Base-by-base conservation (phyloP, 2,797 vertebrate species). In the Cirrhinus molitorella region DNA sequence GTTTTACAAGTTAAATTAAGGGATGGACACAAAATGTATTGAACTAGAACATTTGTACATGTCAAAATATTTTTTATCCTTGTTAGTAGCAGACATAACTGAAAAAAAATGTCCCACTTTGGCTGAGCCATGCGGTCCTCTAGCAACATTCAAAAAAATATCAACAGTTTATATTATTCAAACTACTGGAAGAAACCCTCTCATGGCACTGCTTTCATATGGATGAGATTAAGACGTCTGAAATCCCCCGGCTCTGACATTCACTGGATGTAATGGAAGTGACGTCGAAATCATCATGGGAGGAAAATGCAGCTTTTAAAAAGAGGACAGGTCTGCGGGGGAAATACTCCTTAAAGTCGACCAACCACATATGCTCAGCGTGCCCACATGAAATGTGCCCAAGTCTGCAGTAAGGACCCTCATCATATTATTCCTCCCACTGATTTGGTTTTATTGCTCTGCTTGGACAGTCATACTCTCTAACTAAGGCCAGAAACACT, bases 131-230 rank as follows among this genome's bases (percentile, higher is more conserved):
- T 16, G n/a, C 59, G 21, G 49, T 67, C 43, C 81, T 77, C 49
- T 11, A 83, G 47, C 53, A 70, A 34, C 65, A 61, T 25, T 78
- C 40, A 49, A 70, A 83, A 70, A 70, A 83, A 70, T 10, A 83
- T 47, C 63, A 68, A 77, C 34, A 51, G 45, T 65, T 34, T 80
- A 70, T 45, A n/a, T 57, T 57, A 53, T 78, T 34, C 2, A 71
- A 77, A 70, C 65, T 2, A 49, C 23, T 31, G 40, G 28, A 34
- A 45, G 51, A 78, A 70, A 47, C 70, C 51, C 25, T 70, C 53
- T 68, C 81, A 59, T 47, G 40, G 74, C 51, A 61, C 28, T 12
- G n/a, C 61, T 83, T 78, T 83, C 40, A 70, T 77, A 78, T 68
- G 63, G 81, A 83, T 76, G 65, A 77, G 81, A 75, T 75, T 55